Evolutionary conservation across 1,140 invertebrate genomes (phyloP), one percentile per base, ranked within the genome.

Genomic region (Carposina sasakii): DNA sequence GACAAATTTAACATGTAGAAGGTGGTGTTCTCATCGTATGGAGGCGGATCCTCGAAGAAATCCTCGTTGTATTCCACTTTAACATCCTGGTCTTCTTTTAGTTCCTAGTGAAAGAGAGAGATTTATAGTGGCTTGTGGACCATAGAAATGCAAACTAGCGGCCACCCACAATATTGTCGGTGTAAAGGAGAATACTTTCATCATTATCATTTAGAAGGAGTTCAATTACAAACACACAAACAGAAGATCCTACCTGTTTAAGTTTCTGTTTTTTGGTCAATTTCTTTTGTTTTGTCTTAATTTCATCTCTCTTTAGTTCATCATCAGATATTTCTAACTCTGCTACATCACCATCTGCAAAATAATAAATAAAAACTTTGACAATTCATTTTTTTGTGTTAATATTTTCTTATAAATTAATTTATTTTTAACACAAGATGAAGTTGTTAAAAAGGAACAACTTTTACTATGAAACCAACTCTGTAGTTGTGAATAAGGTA

Each of bases 1-100:
- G 96, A 97, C 16, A 98, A 85, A 76, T 97, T 96, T 94, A 98
- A 96, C 85, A 97, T 92, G 76, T 96, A 92, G 85, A 98, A 98
- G 0, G 92, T 91, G 0, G 90, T 85, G 43, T 90, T 89, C 36
- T 90, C 87, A 67, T 94, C 91, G 64, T 90, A 91, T 6, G 87
- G 84, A 17, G 90, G 87, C 45, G 89, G 88, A 47, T 95, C 93
- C 62, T 95, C 93, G 81, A 96, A 92, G 62, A 90, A 93, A 48
- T 92, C 87, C 40, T 89, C 86, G 56, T 89, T 87, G 51, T 88
- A 87, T 48, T 88, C 85, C 15, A 86, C 67, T 0, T 57, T 51
- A 2, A 75, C 60, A 43, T 75, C 71, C 3, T 85, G 76, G 10
- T 83, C 79, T 57, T 77, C 67, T 63, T 70, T 52, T 23, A 71